These are phyloP conservation scores for Anthonomus grandis DNA, from an alignment of 1,140 invertebrate species.

Conservation along the genomic window DNA sequence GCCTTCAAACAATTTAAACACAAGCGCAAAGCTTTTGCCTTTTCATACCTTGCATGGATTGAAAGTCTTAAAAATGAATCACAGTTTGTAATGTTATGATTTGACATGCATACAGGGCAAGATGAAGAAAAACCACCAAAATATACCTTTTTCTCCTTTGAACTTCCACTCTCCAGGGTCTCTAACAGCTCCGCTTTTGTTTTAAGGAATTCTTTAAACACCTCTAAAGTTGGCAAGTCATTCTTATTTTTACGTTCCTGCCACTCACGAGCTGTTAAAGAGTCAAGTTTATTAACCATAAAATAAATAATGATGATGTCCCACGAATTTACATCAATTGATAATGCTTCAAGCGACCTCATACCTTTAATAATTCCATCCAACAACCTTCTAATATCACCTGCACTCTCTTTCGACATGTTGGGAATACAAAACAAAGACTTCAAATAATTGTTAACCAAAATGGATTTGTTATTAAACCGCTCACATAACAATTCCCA, in stretches of 20 bases:
- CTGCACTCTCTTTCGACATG: neutral
- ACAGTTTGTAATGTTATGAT: neutral
- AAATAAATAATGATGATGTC: neutral
- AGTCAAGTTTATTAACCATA: neutral
- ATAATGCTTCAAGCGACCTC: neutral
- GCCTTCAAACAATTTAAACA: conserved; percentile 1
- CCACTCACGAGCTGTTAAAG: neutral
- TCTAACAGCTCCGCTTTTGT: conserved; percentile 5
- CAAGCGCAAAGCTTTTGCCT: neutral
- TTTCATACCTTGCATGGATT: neutral
- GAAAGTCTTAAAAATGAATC: neutral
- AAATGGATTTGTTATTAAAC: conserved; percentile 37
- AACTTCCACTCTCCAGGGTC: neutral
- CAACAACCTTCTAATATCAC: neutral
- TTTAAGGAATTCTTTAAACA: neutral
- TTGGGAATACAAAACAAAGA: conserved; percentile 7
- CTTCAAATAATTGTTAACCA: conserved; percentile 23
- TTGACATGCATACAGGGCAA: neutral
- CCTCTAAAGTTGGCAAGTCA: neutral
- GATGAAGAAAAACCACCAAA: neutral
- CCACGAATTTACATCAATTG: neutral
- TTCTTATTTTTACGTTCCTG: neutral
- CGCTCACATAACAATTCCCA: conserved; percentile 39
- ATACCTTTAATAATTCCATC: neutral
- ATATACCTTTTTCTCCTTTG: neutral